phyloP scores from a whole-genome alignment of 2,113 vertebrate species.

The Illadopsis cleaveri region DNA sequence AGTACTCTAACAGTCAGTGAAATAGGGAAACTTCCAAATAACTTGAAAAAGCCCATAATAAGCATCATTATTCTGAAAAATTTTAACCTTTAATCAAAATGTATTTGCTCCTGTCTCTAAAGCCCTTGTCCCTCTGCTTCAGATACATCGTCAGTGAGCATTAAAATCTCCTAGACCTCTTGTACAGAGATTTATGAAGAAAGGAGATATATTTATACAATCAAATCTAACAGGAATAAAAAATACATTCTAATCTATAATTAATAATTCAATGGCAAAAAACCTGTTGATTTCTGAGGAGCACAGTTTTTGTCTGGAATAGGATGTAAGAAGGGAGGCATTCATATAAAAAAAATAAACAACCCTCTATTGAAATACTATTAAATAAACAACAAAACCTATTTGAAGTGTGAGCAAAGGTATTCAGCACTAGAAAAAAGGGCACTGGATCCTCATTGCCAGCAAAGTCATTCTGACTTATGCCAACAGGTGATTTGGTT shows the following conservation, averaged over 20 bases:
- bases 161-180: neutral
- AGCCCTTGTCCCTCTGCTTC: neutral
- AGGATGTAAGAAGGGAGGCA: neutral
- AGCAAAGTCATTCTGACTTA: slow-evolving; percentile 49
- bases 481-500: slow-evolving; percentile 38
- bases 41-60: neutral
- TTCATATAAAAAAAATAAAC: slow-evolving; percentile 17
- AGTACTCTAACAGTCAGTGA: neutral
- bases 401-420: neutral
- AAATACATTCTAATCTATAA: neutral
- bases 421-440: slow-evolving; percentile 9
- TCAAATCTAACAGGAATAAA: neutral
- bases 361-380: neutral
- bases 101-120: neutral
- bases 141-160: neutral
- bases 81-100: neutral
- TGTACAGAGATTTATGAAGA: neutral
- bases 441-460: neutral
- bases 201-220: neutral
- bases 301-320: neutral
- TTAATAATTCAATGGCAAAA: neutral
- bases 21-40: neutral
- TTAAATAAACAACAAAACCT: slow-evolving; percentile 27
- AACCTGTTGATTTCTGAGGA: neutral
- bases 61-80: neutral